phyloP scores from a whole-genome alignment of 1,140 invertebrate genomes.

The Solenopsis fugax region DNA sequence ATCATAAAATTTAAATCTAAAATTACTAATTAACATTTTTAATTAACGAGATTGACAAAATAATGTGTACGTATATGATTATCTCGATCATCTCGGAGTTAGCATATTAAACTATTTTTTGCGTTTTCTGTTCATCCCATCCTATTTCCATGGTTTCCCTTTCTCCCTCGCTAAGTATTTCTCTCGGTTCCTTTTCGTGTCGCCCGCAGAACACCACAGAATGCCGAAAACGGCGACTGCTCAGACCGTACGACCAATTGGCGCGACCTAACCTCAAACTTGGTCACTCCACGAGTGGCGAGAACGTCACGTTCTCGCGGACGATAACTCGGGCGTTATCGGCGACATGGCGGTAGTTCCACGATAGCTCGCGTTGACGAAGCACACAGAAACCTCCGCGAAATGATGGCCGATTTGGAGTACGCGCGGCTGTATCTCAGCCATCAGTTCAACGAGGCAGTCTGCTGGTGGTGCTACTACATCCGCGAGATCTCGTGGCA shows the following conservation, averaged over 20 bases:
- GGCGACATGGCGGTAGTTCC: constrained; percentile 53
- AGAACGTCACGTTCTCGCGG: not conserved
- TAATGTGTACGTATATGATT: not conserved
- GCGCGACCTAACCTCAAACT: constrained; percentile 61
- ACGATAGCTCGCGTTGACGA: constrained; percentile 19
- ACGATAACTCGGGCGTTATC: constrained; percentile 18
- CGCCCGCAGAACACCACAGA: not conserved
- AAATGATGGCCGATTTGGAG: constrained; percentile 67
- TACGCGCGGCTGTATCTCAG: constrained; percentile 64
- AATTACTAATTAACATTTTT: not conserved
- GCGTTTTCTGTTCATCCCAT: not conserved
- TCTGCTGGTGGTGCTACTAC: constrained; percentile 83
- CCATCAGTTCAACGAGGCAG: constrained; percentile 79
- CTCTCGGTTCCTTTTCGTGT: not conserved
- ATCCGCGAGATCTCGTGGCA: constrained; percentile 84
- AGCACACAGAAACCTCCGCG: not conserved
- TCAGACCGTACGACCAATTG: constrained; percentile 33
- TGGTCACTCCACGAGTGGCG: constrained; percentile 21
- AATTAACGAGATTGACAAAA: not conserved
- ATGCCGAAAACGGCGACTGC: constrained; percentile 59
- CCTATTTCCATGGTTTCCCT: not conserved
- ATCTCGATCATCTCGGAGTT: not conserved
- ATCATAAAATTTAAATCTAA: not conserved
- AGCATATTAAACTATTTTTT: not conserved
- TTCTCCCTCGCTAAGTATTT: not conserved